These are phyloP conservation scores for Pedionomus torquatus DNA, from an alignment of 2,113 vertebrate genomes.

Conservation along the genomic window DNA sequence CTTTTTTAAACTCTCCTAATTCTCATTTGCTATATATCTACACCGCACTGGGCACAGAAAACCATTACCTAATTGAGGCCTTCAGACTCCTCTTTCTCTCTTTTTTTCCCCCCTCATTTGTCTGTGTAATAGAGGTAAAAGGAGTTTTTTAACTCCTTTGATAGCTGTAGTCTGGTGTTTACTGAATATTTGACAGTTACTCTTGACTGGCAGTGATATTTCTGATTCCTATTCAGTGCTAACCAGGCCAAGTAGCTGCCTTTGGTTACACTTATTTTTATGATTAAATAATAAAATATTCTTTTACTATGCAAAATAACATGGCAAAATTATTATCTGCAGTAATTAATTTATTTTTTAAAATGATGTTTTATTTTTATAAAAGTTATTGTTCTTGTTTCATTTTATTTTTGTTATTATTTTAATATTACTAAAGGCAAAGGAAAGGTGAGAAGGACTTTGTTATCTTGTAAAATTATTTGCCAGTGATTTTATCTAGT, in stretches of 20 bases:
- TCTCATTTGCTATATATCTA: not conserved
- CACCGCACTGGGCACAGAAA: not conserved
- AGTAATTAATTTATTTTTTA: not conserved
- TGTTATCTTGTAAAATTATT: not conserved
- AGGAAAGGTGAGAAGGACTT: not conserved
- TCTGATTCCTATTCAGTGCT: not conserved
- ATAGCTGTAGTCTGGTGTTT: not conserved
- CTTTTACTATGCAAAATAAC: not conserved
- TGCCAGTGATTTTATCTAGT: not conserved
- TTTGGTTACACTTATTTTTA: not conserved
- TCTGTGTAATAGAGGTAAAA: not conserved
- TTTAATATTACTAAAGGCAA: not conserved
- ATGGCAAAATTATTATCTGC: not conserved
- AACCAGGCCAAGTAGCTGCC: not conserved
- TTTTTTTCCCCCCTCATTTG: fast-evolving
- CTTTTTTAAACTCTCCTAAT: not conserved
- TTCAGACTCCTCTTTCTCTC: not conserved
- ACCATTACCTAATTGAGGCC: not conserved
- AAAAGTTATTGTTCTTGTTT: not conserved
- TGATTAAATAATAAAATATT: not conserved
- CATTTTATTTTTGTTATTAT: not conserved
- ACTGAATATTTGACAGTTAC: not conserved
- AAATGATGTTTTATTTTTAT: not conserved
- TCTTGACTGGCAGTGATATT: not conserved
- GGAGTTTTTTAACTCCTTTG: not conserved